phyloP scores from a whole-genome alignment of 2,797 vertebrate species.

The Coluber constrictor region DNA sequence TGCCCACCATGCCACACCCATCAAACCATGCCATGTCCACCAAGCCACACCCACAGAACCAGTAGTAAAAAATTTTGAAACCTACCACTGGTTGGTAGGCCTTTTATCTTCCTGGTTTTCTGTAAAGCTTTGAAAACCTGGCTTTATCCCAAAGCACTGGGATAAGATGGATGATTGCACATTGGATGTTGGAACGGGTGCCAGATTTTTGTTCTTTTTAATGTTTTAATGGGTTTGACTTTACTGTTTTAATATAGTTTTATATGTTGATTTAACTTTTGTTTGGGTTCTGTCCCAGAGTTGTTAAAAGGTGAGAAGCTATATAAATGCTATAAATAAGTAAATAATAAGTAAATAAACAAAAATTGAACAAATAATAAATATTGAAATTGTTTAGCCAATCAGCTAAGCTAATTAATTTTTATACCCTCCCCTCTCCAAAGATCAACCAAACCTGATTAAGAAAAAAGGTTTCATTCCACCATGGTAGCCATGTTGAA shows the following conservation, averaged over 20 bases:
- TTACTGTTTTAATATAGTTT: not conserved
- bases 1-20: too few relatives aligned
- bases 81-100: not conserved
- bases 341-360: too few relatives aligned
- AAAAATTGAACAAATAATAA: not conserved
- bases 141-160: not conserved
- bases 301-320: not conserved
- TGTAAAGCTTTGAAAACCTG: not conserved
- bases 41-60: too few relatives aligned
- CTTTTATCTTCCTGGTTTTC: not conserved
- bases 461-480: not conserved
- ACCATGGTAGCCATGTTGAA: not conserved
- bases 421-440: not conserved
- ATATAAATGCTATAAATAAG: not conserved
- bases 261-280: not conserved
- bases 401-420: not conserved
- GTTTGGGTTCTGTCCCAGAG: not conserved
- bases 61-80: too few relatives aligned
- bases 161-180: not conserved
- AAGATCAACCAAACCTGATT: not conserved
- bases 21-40: too few relatives aligned
- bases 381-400: not conserved
- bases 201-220: not conserved
- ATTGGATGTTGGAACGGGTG: not conserved
- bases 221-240: not conserved